These are phyloP conservation scores for Serranus cabrilla DNA, from an alignment of 2,797 vertebrate genomes.

Conservation along the genomic window DNA sequence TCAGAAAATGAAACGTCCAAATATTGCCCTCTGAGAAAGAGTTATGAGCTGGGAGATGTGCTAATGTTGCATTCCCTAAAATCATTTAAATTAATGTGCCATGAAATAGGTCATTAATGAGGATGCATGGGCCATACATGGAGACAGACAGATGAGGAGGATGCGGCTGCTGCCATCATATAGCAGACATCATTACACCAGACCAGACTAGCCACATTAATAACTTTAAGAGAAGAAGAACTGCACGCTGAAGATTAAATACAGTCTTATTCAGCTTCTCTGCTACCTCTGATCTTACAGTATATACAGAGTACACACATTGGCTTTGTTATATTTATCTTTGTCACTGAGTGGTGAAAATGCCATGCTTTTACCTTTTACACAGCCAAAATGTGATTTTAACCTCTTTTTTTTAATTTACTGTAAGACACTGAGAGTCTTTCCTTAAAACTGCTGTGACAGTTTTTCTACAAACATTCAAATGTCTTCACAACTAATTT, in stretches of 20 bases:
- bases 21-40: conserved; percentile 72
- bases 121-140: conserved; percentile 77
- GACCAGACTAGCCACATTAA: conserved; percentile 41
- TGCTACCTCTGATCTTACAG: background rate
- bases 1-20: conserved; percentile 67
- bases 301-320: too few relatives aligned
- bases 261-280: conserved; percentile 9
- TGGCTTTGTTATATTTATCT: too few relatives aligned
- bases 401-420: too few relatives aligned
- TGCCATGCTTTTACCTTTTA: background rate
- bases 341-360: background rate
- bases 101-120: conserved; percentile 85
- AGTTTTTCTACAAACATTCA: background rate
- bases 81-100: conserved; percentile 84
- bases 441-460: background rate
- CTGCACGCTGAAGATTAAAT: conserved; percentile 9
- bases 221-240: conserved; percentile 30
- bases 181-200: conserved; percentile 65
- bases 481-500: conserved; percentile 6
- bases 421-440: background rate
- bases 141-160: conserved; percentile 77
- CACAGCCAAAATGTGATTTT: background rate
- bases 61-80: conserved; percentile 82
- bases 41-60: conserved; percentile 74
- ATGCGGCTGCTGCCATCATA: conserved; percentile 38